Evolutionary conservation across 1,140 invertebrate genomes (phyloP), one percentile per base, ranked within the genome.

Genomic region (Drosophila dunni): DNA sequence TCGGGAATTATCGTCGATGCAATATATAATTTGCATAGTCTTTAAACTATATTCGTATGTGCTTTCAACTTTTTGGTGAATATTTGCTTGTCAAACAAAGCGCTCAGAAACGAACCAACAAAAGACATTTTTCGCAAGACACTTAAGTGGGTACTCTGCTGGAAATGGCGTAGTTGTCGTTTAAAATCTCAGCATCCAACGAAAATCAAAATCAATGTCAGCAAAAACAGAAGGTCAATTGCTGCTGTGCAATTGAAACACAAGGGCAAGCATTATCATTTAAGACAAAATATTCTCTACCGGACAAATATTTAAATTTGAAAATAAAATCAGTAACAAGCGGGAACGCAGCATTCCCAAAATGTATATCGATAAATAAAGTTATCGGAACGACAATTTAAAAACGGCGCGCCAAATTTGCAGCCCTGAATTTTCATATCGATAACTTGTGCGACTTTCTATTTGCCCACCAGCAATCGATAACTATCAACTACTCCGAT

Each of bases 201-300:
- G 7, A 58, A 70, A 75, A 58, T 60, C 60, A 75, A 70, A 75
- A 66, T 83, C 81, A 84, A 74, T 73, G 81, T 24, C 81, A 65
- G 56, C 36, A 38, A 8, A 8, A 24, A 13, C 45, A 46, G 66
- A 83, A 83, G 80, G 81, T 83, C 72, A 84, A 84, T 57, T 51
- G 71, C 72, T 61, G 44, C 17, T 17, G 17, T 20, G 17, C 17
- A 2, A 20, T 20, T 20, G 17, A 20, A 20, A 20, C 17, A 44
- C 53, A 63, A 84, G 76, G 64, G 42, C 45, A 57, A 45, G n/a
- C 42, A 38, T 9, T 5, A 13, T 11, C 11, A 53, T 44, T 51
- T 58, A 24, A 36, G 4, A 36, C n/a, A 45, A 44, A 10, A 11
- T 6, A 63, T 40, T 42, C 40, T 42, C 13, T 10, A 13, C 10